phyloP scores from a whole-genome alignment of 2,113 vertebrate genomes.

The Antigone vipio region DNA sequence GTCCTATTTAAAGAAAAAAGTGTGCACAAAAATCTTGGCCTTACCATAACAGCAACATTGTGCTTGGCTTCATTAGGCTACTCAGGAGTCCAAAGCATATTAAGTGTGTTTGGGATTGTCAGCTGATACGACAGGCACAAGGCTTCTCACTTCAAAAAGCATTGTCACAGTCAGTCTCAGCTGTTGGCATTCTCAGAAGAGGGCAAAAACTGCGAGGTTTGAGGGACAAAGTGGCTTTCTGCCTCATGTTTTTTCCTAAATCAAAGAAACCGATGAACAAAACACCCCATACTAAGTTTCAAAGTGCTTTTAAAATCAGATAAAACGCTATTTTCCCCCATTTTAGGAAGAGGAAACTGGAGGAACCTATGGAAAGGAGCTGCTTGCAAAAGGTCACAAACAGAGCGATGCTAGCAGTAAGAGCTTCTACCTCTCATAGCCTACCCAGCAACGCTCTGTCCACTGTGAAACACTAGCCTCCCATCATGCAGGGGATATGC shows the following conservation, averaged over 20 bases:
- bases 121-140: neutral
- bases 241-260: neutral
- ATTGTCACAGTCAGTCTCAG: neutral
- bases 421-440: neutral
- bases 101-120: neutral
- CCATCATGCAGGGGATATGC: neutral
- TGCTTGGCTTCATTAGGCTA: neutral
- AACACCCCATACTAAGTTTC: neutral
- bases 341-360: neutral
- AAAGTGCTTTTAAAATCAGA: neutral
- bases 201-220: neutral
- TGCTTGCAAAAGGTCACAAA: neutral
- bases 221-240: neutral
- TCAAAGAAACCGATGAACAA: neutral
- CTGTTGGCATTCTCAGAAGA: neutral
- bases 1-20: neutral
- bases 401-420: neutral
- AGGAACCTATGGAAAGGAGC: neutral
- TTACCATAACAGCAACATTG: conserved; percentile 26
- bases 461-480: neutral
- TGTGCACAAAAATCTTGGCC: neutral
- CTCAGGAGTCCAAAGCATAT: neutral
- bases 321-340: neutral
- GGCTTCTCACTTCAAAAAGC: neutral
- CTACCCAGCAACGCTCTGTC: neutral